Evolutionary conservation across 2,888 invertebrate genomes (phyloP).

Genomic region (Cheilosia grossa): DNA sequence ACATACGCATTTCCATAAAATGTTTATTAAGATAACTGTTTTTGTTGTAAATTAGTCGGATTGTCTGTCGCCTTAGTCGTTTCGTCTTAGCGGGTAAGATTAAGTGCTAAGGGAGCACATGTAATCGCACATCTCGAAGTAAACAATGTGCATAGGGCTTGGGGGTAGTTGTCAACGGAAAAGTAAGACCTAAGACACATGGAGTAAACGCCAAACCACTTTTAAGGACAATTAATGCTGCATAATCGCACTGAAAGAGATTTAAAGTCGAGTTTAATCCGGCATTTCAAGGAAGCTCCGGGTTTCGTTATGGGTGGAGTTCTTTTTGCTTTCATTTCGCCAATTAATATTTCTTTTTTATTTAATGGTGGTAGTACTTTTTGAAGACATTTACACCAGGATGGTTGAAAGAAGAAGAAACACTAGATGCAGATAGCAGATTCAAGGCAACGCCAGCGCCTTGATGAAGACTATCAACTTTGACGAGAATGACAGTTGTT

Average conservation of each 20-base stretch:
- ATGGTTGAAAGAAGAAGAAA: too few relatives aligned
- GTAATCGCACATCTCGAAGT: slow-evolving; percentile 65
- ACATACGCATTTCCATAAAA: slow-evolving; percentile 78
- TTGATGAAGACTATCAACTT: too few relatives aligned
- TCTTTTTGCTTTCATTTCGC: slow-evolving; percentile 6
- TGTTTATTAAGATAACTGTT: slow-evolving; percentile 80
- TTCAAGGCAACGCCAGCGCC: too few relatives aligned
- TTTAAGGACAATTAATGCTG: slow-evolving; percentile 66
- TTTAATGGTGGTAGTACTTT: too few relatives aligned
- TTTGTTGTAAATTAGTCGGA: slow-evolving; percentile 77
- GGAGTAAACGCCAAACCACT: slow-evolving; percentile 33
- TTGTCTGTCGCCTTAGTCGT: slow-evolving; percentile 64
- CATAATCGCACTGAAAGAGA: slow-evolving; percentile 56
- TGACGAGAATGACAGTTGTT: too few relatives aligned
- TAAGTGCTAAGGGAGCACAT: slow-evolving; percentile 71
- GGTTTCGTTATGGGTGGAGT: slow-evolving; percentile 8
- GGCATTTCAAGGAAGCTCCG: slow-evolving; percentile 44
- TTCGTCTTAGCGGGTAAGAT: slow-evolving; percentile 71
- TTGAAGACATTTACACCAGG: too few relatives aligned
- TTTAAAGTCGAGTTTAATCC: slow-evolving; percentile 53
- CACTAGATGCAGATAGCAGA: too few relatives aligned
- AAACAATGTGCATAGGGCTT: slow-evolving; percentile 25
- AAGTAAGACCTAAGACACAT: slow-evolving; percentile 12
- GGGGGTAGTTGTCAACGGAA: slow-evolving; percentile 29
- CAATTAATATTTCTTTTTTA: too few relatives aligned